A percentile compares a stretch with the other conserved stretches of the same genome.
Conservation (phyloP, 2,888 invertebrate genomes). For the Agrotis exclamationis region DNA sequence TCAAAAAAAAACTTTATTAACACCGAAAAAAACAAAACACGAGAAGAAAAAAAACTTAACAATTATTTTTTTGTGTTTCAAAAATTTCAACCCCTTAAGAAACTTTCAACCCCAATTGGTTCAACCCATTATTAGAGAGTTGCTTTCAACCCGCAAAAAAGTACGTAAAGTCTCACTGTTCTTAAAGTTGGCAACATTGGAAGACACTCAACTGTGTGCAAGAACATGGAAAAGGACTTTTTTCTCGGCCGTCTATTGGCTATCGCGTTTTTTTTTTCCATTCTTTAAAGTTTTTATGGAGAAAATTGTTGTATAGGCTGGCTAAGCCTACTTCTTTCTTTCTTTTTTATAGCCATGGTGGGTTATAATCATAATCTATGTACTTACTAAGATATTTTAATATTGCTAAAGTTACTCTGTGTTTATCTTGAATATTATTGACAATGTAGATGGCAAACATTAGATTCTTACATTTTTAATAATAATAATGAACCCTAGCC, state of each 20-base stretch:
- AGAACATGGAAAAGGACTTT: slow-evolving; percentile 52
- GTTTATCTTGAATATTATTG: too few species aligned
- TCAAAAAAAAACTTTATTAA: neutral
- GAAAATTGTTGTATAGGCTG: neutral
- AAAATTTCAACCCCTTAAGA: slow-evolving; percentile 48
- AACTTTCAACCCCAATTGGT: slow-evolving; percentile 49
- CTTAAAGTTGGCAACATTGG: slow-evolving; percentile 49
- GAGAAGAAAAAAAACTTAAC: slow-evolving; percentile 36
- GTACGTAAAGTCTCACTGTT: slow-evolving; percentile 28
- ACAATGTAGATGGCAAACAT: too few species aligned
- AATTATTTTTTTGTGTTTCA: slow-evolving; percentile 22
- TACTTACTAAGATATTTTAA: neutral
- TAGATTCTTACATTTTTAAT: too few species aligned
- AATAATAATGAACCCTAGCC: too few species aligned
- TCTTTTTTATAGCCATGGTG: neutral
- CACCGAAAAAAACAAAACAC: slow-evolving; percentile 3
- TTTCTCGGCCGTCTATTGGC: slow-evolving; percentile 55
- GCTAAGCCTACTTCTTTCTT: neutral
- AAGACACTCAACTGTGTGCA: slow-evolving; percentile 52
- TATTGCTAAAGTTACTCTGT: neutral
- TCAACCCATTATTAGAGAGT: slow-evolving; percentile 58
- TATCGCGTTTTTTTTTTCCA: slow-evolving; percentile 30
- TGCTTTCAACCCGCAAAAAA: slow-evolving; percentile 55
- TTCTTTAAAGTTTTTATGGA: slow-evolving; percentile 17
- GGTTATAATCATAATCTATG: neutral